Conservation (phyloP, 2,888 invertebrate species). For the Piscicola geometra region DNA sequence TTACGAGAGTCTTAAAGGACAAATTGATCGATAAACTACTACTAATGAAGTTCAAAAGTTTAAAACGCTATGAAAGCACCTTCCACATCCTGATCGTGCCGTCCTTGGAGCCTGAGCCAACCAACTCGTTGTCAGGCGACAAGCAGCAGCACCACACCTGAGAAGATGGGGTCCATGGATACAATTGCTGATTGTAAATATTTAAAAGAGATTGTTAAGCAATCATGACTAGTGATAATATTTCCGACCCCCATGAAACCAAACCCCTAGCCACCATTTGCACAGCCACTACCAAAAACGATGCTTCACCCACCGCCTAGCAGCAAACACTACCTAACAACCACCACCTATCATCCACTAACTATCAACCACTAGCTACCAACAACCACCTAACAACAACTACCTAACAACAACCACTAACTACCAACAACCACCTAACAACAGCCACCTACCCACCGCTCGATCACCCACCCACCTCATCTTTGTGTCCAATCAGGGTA, state of each 20-base stretch:
- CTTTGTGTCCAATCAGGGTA: conserved; percentile 38
- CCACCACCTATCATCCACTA: no score
- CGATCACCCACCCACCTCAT: conserved; percentile 34
- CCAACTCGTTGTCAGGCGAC: conserved; percentile 54
- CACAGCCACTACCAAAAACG: no score
- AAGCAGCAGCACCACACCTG: conserved; percentile 56
- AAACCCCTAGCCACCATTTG: no score
- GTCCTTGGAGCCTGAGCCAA: conserved; percentile 55
- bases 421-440: not conserved
- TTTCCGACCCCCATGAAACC: no score
- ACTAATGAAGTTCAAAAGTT: no score
- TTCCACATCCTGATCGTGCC: conserved; percentile 56
- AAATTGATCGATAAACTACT: not conserved
- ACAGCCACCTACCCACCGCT: not conserved
- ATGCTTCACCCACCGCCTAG: no score
- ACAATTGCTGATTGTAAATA: not conserved
- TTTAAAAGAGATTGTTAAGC: no score
- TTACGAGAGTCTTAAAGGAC: not conserved
- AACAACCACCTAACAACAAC: not conserved
- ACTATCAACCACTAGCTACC: no score
- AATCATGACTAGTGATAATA: no score
- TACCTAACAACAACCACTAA: not conserved
- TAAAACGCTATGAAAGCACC: no score
- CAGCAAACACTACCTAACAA: no score
- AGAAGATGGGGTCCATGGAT: not conserved